phyloP scores from a whole-genome alignment of 2,888 invertebrate genomes.

The Eupithecia abbreviata region DNA sequence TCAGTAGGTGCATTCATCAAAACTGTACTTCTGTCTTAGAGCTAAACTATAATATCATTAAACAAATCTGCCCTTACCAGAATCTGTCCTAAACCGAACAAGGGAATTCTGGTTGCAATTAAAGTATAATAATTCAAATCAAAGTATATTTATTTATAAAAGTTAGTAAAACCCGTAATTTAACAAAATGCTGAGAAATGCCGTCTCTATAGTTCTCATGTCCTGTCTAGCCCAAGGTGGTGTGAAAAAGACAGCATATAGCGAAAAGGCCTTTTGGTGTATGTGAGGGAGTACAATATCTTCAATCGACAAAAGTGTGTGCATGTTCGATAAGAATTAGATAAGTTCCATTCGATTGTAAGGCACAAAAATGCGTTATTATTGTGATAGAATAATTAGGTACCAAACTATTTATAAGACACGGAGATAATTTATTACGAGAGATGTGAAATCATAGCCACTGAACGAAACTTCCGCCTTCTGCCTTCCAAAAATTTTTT shows the following conservation, averaged over 20 bases:
- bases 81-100: background rate
- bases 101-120: background rate
- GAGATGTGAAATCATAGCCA: conserved; percentile 20
- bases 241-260: no score
- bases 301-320: conserved; percentile 21
- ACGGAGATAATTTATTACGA: conserved; percentile 41
- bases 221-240: no score
- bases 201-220: background rate
- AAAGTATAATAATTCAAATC: background rate
- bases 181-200: background rate
- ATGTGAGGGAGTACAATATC: background rate
- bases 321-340: conserved; percentile 43
- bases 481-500: background rate
- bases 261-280: background rate
- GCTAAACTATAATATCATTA: background rate
- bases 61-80: background rate
- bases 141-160: background rate
- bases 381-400: conserved; percentile 47
- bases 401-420: conserved; percentile 41
- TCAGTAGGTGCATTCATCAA: background rate
- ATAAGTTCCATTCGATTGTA: conserved; percentile 43
- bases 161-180: background rate
- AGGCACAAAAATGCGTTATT: conserved; percentile 57
- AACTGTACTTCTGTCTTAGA: background rate
- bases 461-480: conserved; percentile 15